Base-by-base conservation (phyloP, 2,113 vertebrate species). In the Phainopepla nitens region DNA sequence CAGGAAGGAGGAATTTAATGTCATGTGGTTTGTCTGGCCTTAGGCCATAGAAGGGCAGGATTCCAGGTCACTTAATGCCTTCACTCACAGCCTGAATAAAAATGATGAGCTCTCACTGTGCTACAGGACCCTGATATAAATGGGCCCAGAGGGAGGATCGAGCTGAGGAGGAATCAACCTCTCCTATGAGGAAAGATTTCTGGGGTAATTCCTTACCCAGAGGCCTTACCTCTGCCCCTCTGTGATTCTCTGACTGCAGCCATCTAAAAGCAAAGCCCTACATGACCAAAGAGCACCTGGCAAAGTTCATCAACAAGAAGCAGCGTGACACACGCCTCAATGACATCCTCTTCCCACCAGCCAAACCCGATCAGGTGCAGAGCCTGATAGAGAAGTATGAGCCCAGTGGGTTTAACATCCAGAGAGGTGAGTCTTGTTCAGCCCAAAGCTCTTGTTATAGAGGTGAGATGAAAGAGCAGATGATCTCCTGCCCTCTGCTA, bases 231-330 rank as follows among this genome's bases (percentile, higher is more conserved):
- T 82, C 64, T 83, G 66, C 60, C 61, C 25, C 61, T 78, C 45
- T 90, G 36, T 53, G 18, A 8, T 81, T 82, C n/a, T 97, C 57
- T 90, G 84, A 61, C 86, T 62, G 29, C 58, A 99, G 98, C 91
- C 98, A 98, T n/a, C 96, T 98, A 10, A 98, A 98, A 96, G 98
- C 98, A 62, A 99, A 99, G 95, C 99, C 99, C 62, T 99, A 99
- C 97, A 99, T 99, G 99, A 99, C 99, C 6, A 99, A 99, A 93
- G 99, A 99, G 21, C 99, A 99, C 87, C 97, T 99, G 97, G 98
- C 98, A 50, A 99, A 99, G 94, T 99, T 99, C 85, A 98, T 99
- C 95, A 99, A 99, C 83, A 98, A 99, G 97, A 99, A 99, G 60
- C 99, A 99, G 95, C 98, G 99, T 4, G 99, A 99, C 95, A 97